A percentile compares a stretch with the other conserved stretches of the same genome.
Conservation (phyloP, 2,113 vertebrate genomes). For the Pachyramphus minor region DNA sequence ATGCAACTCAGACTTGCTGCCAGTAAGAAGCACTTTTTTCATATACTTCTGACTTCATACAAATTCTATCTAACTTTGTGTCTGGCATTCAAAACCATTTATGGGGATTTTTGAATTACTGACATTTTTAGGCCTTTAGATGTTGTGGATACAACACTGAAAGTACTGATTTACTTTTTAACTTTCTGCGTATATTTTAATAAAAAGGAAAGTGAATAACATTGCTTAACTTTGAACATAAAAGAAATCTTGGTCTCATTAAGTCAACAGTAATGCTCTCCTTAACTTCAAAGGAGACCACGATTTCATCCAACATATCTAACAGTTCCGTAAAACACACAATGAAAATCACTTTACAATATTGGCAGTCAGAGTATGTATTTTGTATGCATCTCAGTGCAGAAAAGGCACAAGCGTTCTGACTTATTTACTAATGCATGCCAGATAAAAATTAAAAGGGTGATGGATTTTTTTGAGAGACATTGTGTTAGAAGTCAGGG, state of each 20-base stretch:
- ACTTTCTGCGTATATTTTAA: constrained; percentile 45
- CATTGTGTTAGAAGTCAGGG: neutral
- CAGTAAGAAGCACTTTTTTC: neutral
- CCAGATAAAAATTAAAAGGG: constrained; percentile 8
- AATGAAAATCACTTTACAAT: constrained; percentile 55
- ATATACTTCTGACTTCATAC: neutral
- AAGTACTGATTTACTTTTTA: constrained; percentile 51
- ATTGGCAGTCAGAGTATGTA: constrained; percentile 25
- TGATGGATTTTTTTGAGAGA: neutral
- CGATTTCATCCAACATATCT: constrained; percentile 55
- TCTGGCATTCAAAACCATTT: constrained; percentile 22
- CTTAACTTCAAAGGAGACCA: constrained; percentile 64
- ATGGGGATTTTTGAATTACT: constrained; percentile 23
- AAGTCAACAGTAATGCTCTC: constrained; percentile 64
- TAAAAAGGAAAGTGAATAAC: constrained; percentile 55
- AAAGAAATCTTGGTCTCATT: constrained; percentile 63
- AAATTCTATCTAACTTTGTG: neutral
- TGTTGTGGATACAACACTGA: constrained; percentile 20
- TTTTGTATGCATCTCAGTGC: constrained; percentile 23
- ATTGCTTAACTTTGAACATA: constrained; percentile 61
- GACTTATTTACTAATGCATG: constrained; percentile 5
- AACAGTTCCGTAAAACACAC: constrained; percentile 49
- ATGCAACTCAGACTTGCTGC: neutral
- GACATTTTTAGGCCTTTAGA: constrained; percentile 50
- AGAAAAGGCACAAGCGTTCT: neutral